Evolutionary conservation across 2,888 invertebrate genomes (phyloP).

Genomic region (Eulithis prunata): DNA sequence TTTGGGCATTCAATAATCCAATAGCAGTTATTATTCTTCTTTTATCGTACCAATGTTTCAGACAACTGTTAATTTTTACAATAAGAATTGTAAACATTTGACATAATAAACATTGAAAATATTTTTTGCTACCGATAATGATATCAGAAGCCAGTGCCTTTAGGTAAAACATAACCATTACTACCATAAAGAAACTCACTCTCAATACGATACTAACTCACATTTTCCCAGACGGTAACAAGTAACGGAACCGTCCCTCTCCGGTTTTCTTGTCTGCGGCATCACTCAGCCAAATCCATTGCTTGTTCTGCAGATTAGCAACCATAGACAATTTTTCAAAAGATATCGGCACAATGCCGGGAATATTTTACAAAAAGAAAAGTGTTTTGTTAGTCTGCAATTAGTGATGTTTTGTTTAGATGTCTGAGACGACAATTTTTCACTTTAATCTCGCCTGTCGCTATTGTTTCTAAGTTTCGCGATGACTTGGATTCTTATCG

Average conservation of each 20-base stretch:
- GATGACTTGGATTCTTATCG: slow-evolving; percentile 55
- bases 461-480: slow-evolving; percentile 54
- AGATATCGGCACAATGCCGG: slow-evolving; percentile 58
- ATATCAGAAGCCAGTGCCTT: no score
- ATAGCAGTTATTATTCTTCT: no score
- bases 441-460: slow-evolving; percentile 60
- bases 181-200: background rate
- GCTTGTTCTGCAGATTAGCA: slow-evolving; percentile 58
- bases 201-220: background rate
- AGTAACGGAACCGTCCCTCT: slow-evolving; percentile 12
- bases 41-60: no score
- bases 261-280: slow-evolving; percentile 61
- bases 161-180: no score
- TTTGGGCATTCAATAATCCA: no score
- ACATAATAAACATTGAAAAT: no score
- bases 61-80: no score
- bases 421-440: slow-evolving; percentile 56
- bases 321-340: slow-evolving; percentile 60
- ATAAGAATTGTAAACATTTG: no score
- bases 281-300: slow-evolving; percentile 60
- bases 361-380: slow-evolving; percentile 51
- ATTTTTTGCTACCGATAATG: no score
- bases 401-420: slow-evolving; percentile 66
- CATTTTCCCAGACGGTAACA: slow-evolving; percentile 2
- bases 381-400: slow-evolving; percentile 48